Conservation (phyloP, 2,113 vertebrate genomes). For the Labrus mixtus region DNA sequence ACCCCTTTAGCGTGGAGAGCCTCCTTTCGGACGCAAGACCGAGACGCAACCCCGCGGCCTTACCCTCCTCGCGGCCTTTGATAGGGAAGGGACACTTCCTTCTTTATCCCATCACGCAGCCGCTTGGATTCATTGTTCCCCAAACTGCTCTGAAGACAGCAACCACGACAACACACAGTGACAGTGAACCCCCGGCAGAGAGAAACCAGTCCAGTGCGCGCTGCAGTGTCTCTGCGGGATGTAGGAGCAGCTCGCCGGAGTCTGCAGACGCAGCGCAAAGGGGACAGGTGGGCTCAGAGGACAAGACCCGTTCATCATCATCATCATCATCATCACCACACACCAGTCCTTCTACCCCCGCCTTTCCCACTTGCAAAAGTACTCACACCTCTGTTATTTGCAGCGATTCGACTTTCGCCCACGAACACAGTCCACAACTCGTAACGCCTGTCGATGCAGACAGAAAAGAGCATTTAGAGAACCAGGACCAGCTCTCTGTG, state of each 20-base stretch:
- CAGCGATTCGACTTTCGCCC: conserved; percentile 75
- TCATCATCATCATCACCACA: conserved; percentile 45
- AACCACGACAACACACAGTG: conserved; percentile 50
- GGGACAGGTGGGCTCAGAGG: conserved; percentile 69
- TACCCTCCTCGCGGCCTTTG: conserved; percentile 89
- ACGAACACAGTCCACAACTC: conserved; percentile 70
- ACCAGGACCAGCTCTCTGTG: conserved; percentile 82
- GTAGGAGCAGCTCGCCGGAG: conserved; percentile 69
- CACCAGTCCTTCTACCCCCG: conserved; percentile 70
- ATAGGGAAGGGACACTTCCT: conserved; percentile 95
- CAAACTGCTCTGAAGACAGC: conserved; percentile 89
- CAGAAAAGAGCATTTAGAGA: conserved; percentile 80
- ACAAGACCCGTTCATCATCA: conserved; percentile 62
- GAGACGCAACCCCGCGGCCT: conserved; percentile 87
- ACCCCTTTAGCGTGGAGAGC: conserved; percentile 96
- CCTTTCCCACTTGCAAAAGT: conserved; percentile 61
- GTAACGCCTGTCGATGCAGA: conserved; percentile 77
- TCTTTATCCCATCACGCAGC: conserved; percentile 96
- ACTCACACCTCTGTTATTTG: conserved; percentile 72
- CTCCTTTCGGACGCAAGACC: conserved; percentile 93
- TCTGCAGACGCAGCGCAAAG: conserved; percentile 49
- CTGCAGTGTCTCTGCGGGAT: conserved; percentile 67
- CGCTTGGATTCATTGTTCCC: conserved; percentile 95
- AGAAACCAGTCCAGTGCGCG: conserved; percentile 39
- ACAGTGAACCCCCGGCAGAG: conserved; percentile 69